Evolutionary conservation across 2,797 vertebrate genomes (phyloP).

Genomic region (Ciconia nigra): DNA sequence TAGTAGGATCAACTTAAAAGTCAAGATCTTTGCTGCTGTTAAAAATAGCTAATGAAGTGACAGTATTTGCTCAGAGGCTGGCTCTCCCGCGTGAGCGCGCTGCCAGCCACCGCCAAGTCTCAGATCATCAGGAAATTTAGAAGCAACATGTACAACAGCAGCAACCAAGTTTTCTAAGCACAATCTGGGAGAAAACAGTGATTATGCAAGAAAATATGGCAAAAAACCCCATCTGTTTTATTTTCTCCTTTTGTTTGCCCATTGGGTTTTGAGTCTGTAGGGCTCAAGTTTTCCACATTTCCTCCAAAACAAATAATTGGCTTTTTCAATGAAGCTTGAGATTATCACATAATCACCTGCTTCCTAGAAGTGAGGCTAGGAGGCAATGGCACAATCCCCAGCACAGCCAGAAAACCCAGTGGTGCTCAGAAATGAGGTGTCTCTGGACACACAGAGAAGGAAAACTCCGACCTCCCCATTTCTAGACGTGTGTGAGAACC

Average conservation of each 20-base stretch:
- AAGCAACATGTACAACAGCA: not conserved
- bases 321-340: not conserved
- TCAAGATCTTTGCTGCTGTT: not conserved
- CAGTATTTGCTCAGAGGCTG: not conserved
- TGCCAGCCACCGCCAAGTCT: not conserved
- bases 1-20: not conserved
- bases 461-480: not conserved
- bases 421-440: not conserved
- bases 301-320: not conserved
- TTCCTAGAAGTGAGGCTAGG: not conserved
- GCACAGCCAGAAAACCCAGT: not conserved
- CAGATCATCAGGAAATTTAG: not conserved
- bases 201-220: constrained; percentile 9
- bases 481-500: not conserved
- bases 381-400: not conserved
- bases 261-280: not conserved
- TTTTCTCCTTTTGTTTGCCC: not conserved
- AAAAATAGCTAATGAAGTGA: constrained; percentile 26
- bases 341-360: constrained; percentile 10
- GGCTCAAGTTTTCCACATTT: not conserved
- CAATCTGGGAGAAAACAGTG: not conserved
- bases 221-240: not conserved
- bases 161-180: not conserved
- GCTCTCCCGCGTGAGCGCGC: rapidly evolving
- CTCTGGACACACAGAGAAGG: not conserved